Evolutionary conservation across 2,888 invertebrate genomes (phyloP), one percentile per base, ranked within the genome.

Genomic region (Rhagonycha lutea): DNA sequence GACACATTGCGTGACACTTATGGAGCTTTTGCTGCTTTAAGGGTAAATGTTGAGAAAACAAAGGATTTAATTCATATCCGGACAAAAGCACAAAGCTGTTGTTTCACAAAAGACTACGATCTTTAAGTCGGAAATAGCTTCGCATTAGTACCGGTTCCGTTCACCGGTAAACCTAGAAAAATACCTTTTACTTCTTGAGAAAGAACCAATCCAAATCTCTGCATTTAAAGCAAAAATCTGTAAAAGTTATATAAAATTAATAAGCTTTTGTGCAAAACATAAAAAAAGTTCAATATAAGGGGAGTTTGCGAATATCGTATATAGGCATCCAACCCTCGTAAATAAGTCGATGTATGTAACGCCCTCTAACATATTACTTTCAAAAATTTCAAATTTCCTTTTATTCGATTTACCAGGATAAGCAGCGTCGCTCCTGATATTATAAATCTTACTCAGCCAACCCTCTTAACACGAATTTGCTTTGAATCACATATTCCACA

Each of bases 61-160:
- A 81, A 83, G 81, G 81, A 80, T 80, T 79, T 80, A 81, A 83
- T 82, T 81, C 82, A 81, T 83, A 83, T 83, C 83, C 83, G 83
- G 82, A 74, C 72, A 79, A 78, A 74, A 78, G 80, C 79, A 80
- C 79, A 79, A 78, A 80, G 79, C 80, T 80, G 81, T 83, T 81
- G 84, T 82, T 81, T 79, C 82, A 82, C 82, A 82, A 83, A 82
- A 83, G 82, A 80, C 79, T 78, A 78, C 80, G 79, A 81, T 81
- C 81, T 79, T 81, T 76, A 78, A 79, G 82, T 80, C 80, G 84
- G 84, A 84, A 84, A 83, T 83, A 80, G 83, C 80, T 80, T 79
- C 81, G 83, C 83, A 84, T 84, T 84, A 83, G 83, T 81, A 80
- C 81, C 81, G 81, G 82, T 83, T 84, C 83, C 83, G 82, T 81